Base-by-base conservation (phyloP, 2,113 vertebrate genomes). In the Gambusia holbrooki region DNA sequence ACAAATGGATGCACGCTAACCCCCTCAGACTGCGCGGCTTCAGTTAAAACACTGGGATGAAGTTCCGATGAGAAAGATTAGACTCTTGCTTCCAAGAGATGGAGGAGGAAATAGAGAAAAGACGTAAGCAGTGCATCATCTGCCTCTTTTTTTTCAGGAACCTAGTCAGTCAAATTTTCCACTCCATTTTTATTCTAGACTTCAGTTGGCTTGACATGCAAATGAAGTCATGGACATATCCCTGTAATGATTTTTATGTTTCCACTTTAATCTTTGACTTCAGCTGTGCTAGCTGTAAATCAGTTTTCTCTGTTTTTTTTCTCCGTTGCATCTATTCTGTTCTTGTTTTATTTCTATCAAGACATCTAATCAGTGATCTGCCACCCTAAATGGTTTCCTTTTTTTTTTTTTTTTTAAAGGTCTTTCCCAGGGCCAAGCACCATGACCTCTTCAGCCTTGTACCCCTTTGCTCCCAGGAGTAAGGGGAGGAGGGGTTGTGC, bases 21-120 rank as follows among this genome's bases (percentile, higher is more conserved):
- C 72, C 71, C 61, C 11, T 72, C 64, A 63, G 35, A 45, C 78
- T 69, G 78, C 13, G 63, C 40, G 70, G 63, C 84, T 71, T 58
- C 51, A 72, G 78, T 73, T 81, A 77, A 76, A 81, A 83, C 63
- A 66, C 71, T 29, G 69, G 62, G 79, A 73, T 69, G 66, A 35
- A 64, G 81, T 94, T 95, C 93, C 88, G 90, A 90, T 95, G 93
- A 94, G 93, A 95, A 95, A 90, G 80, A 85, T 76, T 27, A 73
- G 66, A 87, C 37, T 69, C 28, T 69, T 79, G 78, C 75, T 80
- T 86, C 66, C 62, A 54, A 86, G 63, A 83, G 76, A 80, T 85
- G 79, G 87, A 76, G 84, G 82, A 79, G 85, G 86, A 91, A 89
- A 73, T 73, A 22, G 66, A 54, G 71, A 74, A 82, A 87, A 88